Evolutionary conservation across 1,140 invertebrate species (phyloP).

Genomic region (Cephus cinctus): DNA sequence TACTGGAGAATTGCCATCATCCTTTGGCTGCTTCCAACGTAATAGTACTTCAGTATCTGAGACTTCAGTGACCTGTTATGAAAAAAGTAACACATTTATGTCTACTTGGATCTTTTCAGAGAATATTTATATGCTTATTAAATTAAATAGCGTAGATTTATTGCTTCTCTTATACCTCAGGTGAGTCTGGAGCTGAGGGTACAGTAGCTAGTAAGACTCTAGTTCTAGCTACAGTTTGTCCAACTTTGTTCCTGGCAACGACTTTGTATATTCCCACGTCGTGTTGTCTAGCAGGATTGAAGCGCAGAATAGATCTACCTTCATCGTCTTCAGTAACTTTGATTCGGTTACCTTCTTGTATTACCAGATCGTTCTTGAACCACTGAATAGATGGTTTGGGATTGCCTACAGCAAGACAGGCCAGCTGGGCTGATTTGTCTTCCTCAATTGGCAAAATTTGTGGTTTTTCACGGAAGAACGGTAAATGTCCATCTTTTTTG

Average conservation of each 20-base stretch:
- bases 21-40: conserved; percentile 83
- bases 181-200: conserved; percentile 84
- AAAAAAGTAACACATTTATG: too few relatives aligned
- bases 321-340: conserved; percentile 74
- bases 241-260: conserved; percentile 84
- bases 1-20: conserved; percentile 81
- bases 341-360: conserved; percentile 76
- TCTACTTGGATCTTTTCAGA: neutral
- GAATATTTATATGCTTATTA: neutral
- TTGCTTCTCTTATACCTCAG: conserved; percentile 72
- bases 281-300: conserved; percentile 73
- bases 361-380: conserved; percentile 90
- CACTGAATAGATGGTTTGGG: conserved; percentile 91
- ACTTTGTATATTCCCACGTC: conserved; percentile 95
- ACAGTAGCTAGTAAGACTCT: conserved; percentile 71
- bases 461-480: conserved; percentile 82
- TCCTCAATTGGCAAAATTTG: conserved; percentile 76
- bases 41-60: conserved; percentile 87
- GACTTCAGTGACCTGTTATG: conserved; percentile 57
- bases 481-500: conserved; percentile 74
- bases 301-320: conserved; percentile 74
- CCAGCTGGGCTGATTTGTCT: conserved; percentile 74
- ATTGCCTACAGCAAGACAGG: conserved; percentile 85
- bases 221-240: conserved; percentile 73
- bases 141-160: neutral